Base-by-base conservation (phyloP, 2,888 invertebrate genomes). In the Thymelicus acteon region DNA sequence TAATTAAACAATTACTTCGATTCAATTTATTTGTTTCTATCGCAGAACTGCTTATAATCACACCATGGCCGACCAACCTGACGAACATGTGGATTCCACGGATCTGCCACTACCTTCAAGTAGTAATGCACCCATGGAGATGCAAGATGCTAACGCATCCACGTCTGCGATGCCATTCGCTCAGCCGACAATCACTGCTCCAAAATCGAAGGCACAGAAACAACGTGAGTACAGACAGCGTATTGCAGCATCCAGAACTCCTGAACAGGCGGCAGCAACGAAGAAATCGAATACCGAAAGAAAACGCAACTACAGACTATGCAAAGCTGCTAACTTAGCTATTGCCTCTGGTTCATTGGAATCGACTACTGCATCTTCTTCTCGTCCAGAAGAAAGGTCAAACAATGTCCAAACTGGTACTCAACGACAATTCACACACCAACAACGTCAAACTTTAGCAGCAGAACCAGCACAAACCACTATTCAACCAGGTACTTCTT, bases 211-310 rank as follows among this genome's bases (percentile, higher is more conserved):
- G 7, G 79, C 80, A 60, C 78, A 79, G 47, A 76, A 62, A 77
- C 78, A 79, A 76, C 78, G 78, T 72, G 78, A 78, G 75, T 81
- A 80, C 78, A 78, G 81, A 79, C 77, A 77, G 76, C 82, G 81
- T 65, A 75, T 76, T 3, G 75, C 78, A 73, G 79, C 78, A 75
- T 74, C 78, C 58, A 82, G 75, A 79, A 80, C 79, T 78, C 72
- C 77, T 75, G 77, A 68, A 54, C 77, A 79, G 75, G 75, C 72
- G 54, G 47, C 52, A 48, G 79, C 79, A 76, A 76, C 75, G 57
- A 79, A 77, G 62, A 72, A 79, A 78, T 40, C 72, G 44, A 8
- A 71, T 54, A 61, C 15, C 66, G 76, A 73, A 74, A 78, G 76
- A 78, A 63, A 75, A n/a, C 76, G 75, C 52, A 78, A 75, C 71